Base-by-base conservation (phyloP, 2,797 vertebrate species). In the Hemibagrus guttatus region DNA sequence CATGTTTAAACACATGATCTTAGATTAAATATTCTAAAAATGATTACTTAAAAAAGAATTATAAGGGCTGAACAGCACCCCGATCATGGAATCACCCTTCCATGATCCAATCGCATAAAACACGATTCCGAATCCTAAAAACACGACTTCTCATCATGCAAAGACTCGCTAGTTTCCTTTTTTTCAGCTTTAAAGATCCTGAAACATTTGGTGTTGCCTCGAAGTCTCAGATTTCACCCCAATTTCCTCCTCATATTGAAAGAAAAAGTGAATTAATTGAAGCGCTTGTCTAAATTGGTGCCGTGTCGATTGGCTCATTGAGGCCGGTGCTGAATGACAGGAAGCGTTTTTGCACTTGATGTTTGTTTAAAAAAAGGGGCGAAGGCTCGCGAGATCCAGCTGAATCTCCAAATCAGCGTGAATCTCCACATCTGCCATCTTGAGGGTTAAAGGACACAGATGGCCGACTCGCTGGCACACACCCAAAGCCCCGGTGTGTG, bases 341-440 rank as follows among this genome's bases (percentile, higher is more conserved):
- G 95, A 95, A 96, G 93, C 81, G 89, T 91, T 92, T 92, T 93
- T 91, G 93, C 93, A 93, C 89, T 91, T 88, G 85, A 90, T 74
- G 87, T 87, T 84, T 74, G 74, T 58, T 61, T 69, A 80, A 82
- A 82, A 81, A 81, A 81, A 64, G 39, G 42, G 80, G 88, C 49
- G 56, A 84, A 76, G 75, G 72, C 68, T 80, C 69, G 85, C 61
- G 87, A 76, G 85, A 84, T 84, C 79, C 93, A 93, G 95, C 93
- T 95, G 94, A 95, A 95, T 95, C 93, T 89, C 87, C 93, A 95
- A 96, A 95, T 95, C 94, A 95, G 95, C 93, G 92, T 93, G 93
- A 85, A 85, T 94, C 94, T 94, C 93, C 93, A 92, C 95, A 95
- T 95, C 94, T 95, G 95, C 94, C 94, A 94, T 95, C 93, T 95